Evolutionary conservation across 1,140 invertebrate genomes (phyloP).

Genomic region (Semibalanus balanoides): DNA sequence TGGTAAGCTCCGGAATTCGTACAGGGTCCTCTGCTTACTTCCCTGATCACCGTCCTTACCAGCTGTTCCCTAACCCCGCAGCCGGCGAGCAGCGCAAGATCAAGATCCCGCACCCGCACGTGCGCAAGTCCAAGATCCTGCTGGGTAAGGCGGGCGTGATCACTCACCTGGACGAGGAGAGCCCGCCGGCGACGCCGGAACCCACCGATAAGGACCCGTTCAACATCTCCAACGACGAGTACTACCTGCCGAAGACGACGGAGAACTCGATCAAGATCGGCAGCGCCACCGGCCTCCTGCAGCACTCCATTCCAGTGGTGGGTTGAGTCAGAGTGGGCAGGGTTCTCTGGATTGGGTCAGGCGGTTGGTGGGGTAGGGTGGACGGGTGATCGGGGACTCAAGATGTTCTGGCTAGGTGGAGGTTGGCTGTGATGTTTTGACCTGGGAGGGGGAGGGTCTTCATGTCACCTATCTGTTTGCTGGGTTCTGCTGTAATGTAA

Average conservation of each 20-base stretch:
- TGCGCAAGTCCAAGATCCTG: constrained; percentile 91
- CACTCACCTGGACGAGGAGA: constrained; percentile 79
- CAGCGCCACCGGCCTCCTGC: constrained; percentile 56
- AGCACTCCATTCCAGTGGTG: constrained; percentile 90
- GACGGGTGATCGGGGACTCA: too few relatives aligned
- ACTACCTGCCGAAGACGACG: constrained; percentile 74
- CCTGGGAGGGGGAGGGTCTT: too few relatives aligned
- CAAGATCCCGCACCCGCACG: constrained; percentile 83
- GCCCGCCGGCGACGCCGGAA: constrained; percentile 65
- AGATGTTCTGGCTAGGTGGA: too few relatives aligned
- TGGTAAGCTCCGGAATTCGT: too few relatives aligned
- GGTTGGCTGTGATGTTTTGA: too few relatives aligned
- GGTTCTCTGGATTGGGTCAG: too few relatives aligned
- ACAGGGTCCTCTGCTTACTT: too few relatives aligned
- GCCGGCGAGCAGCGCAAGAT: constrained; percentile 35
- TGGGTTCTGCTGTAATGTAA: too few relatives aligned
- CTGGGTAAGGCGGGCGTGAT: constrained; percentile 91
- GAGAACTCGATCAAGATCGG: constrained; percentile 28
- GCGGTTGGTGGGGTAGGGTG: too few relatives aligned
- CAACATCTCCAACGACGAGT: constrained; percentile 97
- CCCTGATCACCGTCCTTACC: too few relatives aligned
- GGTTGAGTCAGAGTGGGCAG: not conserved
- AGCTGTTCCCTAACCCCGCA: too few relatives aligned
- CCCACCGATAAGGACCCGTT: constrained; percentile 90
- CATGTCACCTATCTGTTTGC: too few relatives aligned